Evolutionary conservation across 2,888 invertebrate genomes (phyloP).

Genomic region (Cyaniris semiargus): DNA sequence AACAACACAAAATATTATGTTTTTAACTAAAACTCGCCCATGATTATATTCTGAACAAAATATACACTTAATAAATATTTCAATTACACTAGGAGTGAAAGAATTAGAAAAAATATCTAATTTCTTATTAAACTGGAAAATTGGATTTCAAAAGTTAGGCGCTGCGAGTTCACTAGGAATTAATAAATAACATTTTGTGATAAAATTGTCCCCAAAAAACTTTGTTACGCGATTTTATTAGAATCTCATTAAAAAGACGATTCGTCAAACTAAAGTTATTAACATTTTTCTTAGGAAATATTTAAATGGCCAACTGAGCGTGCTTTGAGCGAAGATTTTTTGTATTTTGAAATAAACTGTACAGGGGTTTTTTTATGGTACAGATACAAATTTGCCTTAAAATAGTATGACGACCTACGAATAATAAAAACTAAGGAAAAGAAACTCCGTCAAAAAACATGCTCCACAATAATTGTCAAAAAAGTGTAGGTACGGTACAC

Average conservation of each 20-base stretch:
- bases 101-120: background rate
- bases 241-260: background rate
- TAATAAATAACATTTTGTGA: conserved; percentile 5
- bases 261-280: background rate
- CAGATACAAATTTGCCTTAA: no score
- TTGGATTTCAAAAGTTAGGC: background rate
- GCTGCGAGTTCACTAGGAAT: background rate
- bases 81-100: background rate
- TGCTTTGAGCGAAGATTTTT: no score
- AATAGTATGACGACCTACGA: no score
- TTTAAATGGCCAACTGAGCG: background rate
- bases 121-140: background rate
- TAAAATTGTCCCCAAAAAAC: background rate
- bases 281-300: background rate
- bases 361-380: no score
- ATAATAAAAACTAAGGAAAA: no score
- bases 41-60: background rate
- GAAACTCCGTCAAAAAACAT: no score
- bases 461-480: no score
- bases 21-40: background rate
- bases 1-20: background rate
- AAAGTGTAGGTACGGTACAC: no score
- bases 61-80: background rate
- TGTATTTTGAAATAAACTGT: no score
- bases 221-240: conserved; percentile 5